Percentiles rank a stretch among this genome's conserved stretches.
Conservation (phyloP, 2,797 vertebrate species). For the Sparus aurata region DNA sequence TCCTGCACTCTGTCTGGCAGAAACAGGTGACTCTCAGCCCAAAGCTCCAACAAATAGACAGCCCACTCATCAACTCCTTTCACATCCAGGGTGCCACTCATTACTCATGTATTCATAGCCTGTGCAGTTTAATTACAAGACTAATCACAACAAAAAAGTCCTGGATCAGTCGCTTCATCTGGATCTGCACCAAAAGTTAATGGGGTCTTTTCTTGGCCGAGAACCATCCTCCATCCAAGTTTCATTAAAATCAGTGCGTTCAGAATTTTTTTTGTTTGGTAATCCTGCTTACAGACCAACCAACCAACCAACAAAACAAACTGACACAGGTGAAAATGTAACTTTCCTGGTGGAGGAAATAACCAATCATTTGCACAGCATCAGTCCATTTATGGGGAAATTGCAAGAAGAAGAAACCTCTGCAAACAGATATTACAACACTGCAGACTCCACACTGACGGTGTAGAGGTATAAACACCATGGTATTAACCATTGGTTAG, state of each 20-base stretch:
- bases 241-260: too few relatives aligned
- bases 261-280: too few relatives aligned
- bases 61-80: slow-evolving; percentile 75
- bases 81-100: slow-evolving; percentile 76
- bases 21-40: slow-evolving; percentile 22
- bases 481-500: too few relatives aligned
- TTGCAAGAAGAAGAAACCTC: slow-evolving; percentile 4
- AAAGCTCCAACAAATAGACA: slow-evolving; percentile 57
- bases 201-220: too few relatives aligned
- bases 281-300: too few relatives aligned
- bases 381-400: slow-evolving; percentile 3
- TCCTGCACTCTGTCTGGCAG: slow-evolving; percentile 22
- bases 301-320: too few relatives aligned
- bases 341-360: background rate
- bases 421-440: background rate
- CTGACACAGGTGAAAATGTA: too few relatives aligned
- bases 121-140: slow-evolving; percentile 81
- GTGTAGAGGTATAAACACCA: too few relatives aligned
- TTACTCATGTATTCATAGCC: slow-evolving; percentile 82
- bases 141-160: slow-evolving; percentile 83
- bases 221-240: too few relatives aligned
- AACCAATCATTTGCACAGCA: background rate
- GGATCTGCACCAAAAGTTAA: too few relatives aligned
- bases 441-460: background rate
- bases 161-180: too few relatives aligned